Conservation (phyloP, 2,113 vertebrate species). For the Trematomus loennbergii region DNA sequence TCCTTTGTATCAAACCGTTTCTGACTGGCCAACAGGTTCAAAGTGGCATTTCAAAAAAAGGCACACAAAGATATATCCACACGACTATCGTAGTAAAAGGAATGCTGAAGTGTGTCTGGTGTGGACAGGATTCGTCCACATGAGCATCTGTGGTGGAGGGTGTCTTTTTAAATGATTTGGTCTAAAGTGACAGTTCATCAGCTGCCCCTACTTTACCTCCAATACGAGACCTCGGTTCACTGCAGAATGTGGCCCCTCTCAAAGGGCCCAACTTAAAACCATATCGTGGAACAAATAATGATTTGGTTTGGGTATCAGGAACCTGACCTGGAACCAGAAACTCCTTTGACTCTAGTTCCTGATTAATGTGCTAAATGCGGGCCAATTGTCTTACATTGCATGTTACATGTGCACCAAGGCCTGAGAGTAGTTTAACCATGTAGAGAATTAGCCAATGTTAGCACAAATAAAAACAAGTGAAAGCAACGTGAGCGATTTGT, state of each 20-base stretch:
- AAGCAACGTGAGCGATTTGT: too few species aligned
- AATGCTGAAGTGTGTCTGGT: slow-evolving; percentile 83
- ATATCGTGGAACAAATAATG: background rate
- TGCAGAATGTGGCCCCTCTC: slow-evolving; percentile 52
- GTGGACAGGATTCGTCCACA: slow-evolving; percentile 67
- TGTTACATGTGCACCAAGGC: background rate
- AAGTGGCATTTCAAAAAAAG: slow-evolving; percentile 69
- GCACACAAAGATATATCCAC: slow-evolving; percentile 55
- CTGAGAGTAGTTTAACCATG: too few species aligned
- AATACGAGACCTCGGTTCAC: slow-evolving; percentile 26
- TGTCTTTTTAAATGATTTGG: slow-evolving; percentile 63
- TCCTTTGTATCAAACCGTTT: slow-evolving; percentile 55
- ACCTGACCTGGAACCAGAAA: background rate
- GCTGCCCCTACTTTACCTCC: slow-evolving; percentile 54
- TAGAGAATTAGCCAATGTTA: background rate
- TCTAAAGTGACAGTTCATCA: slow-evolving; percentile 76
- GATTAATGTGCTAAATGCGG: background rate
- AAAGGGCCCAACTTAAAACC: background rate
- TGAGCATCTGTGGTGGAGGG: slow-evolving; percentile 64
- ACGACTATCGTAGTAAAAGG: slow-evolving; percentile 67
- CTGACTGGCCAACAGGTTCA: slow-evolving; percentile 76
- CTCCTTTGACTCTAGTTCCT: background rate
- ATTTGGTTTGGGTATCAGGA: slow-evolving; percentile 19
- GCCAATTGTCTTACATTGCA: background rate
- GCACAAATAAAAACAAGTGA: background rate